Evolutionary conservation across 2,113 vertebrate genomes (phyloP).

Genomic region (Leucosticte australis): DNA sequence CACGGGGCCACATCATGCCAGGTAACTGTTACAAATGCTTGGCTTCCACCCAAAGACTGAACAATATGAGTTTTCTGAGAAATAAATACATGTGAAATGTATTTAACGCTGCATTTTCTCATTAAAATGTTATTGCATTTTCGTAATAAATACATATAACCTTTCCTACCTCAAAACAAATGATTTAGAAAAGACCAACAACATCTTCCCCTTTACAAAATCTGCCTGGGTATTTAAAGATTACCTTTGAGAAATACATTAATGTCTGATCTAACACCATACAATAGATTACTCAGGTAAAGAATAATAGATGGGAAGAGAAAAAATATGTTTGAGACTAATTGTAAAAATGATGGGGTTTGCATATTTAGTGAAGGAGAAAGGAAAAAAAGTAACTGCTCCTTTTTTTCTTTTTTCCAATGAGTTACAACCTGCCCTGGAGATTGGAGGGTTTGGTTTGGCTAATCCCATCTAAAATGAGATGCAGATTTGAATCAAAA

Average conservation of each 20-base stretch:
- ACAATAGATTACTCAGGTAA: not conserved
- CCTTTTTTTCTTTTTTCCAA: not conserved
- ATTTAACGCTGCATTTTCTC: not conserved
- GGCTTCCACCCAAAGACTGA: slow-evolving; percentile 26
- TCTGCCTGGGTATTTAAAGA: not conserved
- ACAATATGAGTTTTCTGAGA: slow-evolving; percentile 46
- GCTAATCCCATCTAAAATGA: not conserved
- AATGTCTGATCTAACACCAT: not conserved
- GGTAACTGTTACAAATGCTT: slow-evolving; percentile 39
- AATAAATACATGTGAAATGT: not conserved
- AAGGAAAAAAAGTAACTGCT: not conserved
- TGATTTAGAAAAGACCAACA: not conserved
- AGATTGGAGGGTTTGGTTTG: not conserved
- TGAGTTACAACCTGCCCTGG: not conserved
- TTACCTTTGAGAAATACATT: not conserved
- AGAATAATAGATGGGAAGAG: not conserved
- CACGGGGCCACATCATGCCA: slow-evolving; percentile 46
- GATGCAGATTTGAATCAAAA: not conserved
- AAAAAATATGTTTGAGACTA: not conserved
- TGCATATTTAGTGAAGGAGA: not conserved
- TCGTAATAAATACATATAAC: not conserved
- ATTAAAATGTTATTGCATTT: slow-evolving; percentile 30
- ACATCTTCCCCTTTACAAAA: not conserved
- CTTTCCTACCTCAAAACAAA: slow-evolving; percentile 29
- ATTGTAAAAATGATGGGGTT: not conserved